A percentile compares a stretch with the other conserved stretches of the same genome.
Conservation (phyloP, 2,888 invertebrate genomes). For the Yponomeuta cagnagella region DNA sequence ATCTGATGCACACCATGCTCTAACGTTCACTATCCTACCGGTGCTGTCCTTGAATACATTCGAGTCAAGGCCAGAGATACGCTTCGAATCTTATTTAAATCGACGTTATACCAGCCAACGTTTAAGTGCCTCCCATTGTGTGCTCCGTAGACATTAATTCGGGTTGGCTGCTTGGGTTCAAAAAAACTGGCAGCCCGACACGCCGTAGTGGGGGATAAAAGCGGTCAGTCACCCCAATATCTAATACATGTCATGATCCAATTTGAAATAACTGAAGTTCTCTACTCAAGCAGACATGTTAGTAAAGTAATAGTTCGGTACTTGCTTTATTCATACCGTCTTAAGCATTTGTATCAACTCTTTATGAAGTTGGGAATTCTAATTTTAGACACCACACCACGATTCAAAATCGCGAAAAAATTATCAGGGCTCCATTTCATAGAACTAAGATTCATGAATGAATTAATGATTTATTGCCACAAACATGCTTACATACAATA, state of each 20-base stretch:
- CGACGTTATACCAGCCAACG: conserved; percentile 29
- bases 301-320: neutral
- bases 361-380: too few relatives aligned
- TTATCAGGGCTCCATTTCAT: too few relatives aligned
- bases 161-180: conserved; percentile 50
- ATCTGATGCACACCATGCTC: conserved; percentile 18
- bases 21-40: conserved; percentile 26
- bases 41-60: conserved; percentile 48
- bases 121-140: conserved; percentile 54
- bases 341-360: neutral
- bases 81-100: conserved; percentile 38
- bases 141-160: conserved; percentile 47
- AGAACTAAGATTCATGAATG: too few relatives aligned
- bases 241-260: conserved; percentile 39
- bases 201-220: conserved; percentile 41
- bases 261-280: conserved; percentile 48
- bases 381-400: too few relatives aligned
- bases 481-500: too few relatives aligned
- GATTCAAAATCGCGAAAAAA: too few relatives aligned
- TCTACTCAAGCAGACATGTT: neutral
- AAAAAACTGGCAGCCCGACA: conserved; percentile 28
- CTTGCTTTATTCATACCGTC: neutral
- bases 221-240: conserved; percentile 55
- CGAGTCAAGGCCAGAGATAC: conserved; percentile 57
- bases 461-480: too few relatives aligned